Conservation (phyloP, 2,797 vertebrate genomes). For the Mastacembelus armatus region DNA sequence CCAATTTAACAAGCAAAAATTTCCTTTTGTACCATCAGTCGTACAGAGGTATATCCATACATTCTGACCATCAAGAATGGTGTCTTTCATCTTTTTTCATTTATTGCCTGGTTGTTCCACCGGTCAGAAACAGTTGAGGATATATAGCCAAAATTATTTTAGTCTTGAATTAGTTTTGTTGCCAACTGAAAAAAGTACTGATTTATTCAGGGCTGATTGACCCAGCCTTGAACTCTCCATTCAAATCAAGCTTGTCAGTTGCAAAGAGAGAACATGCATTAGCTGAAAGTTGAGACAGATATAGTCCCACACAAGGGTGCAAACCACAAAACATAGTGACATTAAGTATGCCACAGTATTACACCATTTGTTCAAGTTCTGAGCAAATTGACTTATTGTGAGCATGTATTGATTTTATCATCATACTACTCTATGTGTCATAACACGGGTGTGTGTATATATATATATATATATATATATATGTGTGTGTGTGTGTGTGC, state of each 20-base stretch:
- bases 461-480: too few species aligned
- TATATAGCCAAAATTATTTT: conserved; percentile 37
- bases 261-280: conserved; percentile 48
- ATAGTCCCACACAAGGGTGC: too few species aligned
- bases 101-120: conserved; percentile 28
- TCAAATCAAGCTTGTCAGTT: conserved; percentile 61
- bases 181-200: conserved; percentile 47
- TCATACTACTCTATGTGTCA: too few species aligned
- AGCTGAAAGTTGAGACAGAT: conserved; percentile 33
- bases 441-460: too few species aligned
- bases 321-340: too few species aligned
- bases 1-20: neutral
- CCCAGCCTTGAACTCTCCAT: conserved; percentile 54
- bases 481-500: too few species aligned
- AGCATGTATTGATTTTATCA: too few species aligned
- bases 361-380: too few species aligned
- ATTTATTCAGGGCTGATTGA: conserved; percentile 60
- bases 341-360: too few species aligned
- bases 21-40: neutral
- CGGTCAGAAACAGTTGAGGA: conserved; percentile 45
- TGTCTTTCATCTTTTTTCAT: conserved; percentile 26
- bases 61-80: conserved; percentile 5
- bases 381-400: too few species aligned
- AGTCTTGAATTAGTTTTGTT: conserved; percentile 58
- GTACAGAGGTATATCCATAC: too few species aligned